Conservation (phyloP, 2,888 invertebrate species). For the Drosophila stalkeri region DNA sequence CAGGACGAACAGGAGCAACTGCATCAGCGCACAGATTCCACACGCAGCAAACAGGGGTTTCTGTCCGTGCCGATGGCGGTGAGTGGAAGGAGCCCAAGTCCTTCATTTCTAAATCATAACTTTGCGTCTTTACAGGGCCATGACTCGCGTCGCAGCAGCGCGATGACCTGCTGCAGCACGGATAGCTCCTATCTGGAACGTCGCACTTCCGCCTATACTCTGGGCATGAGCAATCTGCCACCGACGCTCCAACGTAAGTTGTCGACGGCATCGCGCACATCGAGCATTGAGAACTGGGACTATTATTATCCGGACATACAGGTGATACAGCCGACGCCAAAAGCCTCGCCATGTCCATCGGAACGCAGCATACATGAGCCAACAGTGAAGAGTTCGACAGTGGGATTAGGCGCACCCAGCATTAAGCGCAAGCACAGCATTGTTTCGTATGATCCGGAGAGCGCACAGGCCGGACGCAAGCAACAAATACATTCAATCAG, state of each 20-base stretch:
- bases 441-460: conserved; percentile 83
- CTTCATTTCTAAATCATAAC: neutral
- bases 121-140: conserved; percentile 75
- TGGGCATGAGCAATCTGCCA: conserved; percentile 88
- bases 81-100: conserved; percentile 48
- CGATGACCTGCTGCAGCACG: conserved; percentile 93
- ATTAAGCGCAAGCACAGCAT: conserved; percentile 83
- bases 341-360: conserved; percentile 92
- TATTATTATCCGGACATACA: conserved; percentile 88
- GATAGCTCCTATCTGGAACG: conserved; percentile 93
- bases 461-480: conserved; percentile 82
- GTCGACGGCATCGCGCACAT: conserved; percentile 83
- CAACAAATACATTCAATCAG: conserved; percentile 84
- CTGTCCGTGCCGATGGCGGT: conserved; percentile 85
- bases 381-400: conserved; percentile 22
- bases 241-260: conserved; percentile 83
- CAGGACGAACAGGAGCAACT: conserved; percentile 59
- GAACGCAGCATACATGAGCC: conserved; percentile 85
- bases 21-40: conserved; percentile 82
- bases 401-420: conserved; percentile 59
- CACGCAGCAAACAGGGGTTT: conserved; percentile 83
- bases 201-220: conserved; percentile 91
- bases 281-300: conserved; percentile 86
- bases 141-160: conserved; percentile 89
- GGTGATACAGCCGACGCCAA: conserved; percentile 93